A percentile compares a stretch with the other conserved stretches of the same genome.
These are phyloP conservation scores for Maccullochella peelii DNA, from an alignment of 2,113 vertebrate genomes.

Conservation along the genomic window DNA sequence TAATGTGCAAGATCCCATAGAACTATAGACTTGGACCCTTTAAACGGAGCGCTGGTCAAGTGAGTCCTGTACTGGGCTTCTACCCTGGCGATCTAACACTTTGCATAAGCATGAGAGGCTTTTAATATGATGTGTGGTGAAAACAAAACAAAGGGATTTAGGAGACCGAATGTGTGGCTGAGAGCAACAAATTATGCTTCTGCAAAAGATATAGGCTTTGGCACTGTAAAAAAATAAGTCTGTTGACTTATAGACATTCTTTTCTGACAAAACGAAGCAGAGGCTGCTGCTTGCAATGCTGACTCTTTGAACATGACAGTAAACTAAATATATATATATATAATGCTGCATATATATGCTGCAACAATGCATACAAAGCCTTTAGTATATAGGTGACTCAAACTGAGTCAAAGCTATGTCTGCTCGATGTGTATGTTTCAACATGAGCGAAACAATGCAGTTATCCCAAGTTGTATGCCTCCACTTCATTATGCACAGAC, in stretches of 20 bases:
- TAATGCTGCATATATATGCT: too few species aligned
- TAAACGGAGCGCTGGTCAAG: too few species aligned
- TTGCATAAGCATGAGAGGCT: slow-evolving; percentile 29
- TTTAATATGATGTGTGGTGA: slow-evolving; percentile 24
- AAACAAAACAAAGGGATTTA: slow-evolving; percentile 14
- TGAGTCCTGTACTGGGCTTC: too few species aligned
- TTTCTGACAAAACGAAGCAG: not conserved
- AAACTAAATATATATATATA: too few species aligned
- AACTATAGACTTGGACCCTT: too few species aligned
- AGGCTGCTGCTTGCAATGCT: not conserved
- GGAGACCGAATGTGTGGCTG: not conserved
- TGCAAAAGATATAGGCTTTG: not conserved
- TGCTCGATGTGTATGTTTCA: not conserved
- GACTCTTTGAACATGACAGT: not conserved
- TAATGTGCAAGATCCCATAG: too few species aligned
- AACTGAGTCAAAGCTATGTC: not conserved
- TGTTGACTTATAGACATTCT: not conserved
- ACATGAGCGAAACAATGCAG: not conserved
- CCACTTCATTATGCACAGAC: slow-evolving; percentile 13
- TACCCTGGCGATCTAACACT: too few species aligned
- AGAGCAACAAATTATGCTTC: slow-evolving; percentile 27
- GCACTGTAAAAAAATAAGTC: slow-evolving; percentile 8
- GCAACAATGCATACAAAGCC: not conserved
- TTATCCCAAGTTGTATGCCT: not conserved
- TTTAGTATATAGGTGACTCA: not conserved